These are phyloP conservation scores for Clamator glandarius DNA, from an alignment of 2,797 vertebrate genomes.

Conservation along the genomic window DNA sequence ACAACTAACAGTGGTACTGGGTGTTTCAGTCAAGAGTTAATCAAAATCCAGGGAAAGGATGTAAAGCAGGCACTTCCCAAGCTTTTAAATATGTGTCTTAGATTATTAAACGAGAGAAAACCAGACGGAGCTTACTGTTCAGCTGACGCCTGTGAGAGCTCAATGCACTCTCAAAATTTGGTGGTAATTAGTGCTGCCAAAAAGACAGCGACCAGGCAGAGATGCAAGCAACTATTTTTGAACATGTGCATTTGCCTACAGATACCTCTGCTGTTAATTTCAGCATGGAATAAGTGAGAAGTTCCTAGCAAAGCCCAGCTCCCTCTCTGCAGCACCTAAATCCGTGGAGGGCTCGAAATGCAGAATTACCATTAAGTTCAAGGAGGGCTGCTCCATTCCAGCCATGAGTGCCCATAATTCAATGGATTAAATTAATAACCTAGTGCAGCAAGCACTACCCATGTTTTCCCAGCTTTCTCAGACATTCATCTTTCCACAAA, in stretches of 20 bases:
- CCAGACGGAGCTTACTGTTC: background rate
- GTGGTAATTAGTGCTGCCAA: background rate
- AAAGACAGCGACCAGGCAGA: background rate
- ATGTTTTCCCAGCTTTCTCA: background rate
- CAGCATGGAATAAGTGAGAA: fast-evolving
- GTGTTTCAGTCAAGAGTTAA: background rate
- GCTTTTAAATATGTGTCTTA: background rate
- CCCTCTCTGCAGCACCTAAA: background rate
- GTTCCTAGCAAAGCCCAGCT: background rate
- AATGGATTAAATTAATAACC: background rate
- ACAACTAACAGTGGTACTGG: background rate
- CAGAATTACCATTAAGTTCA: background rate
- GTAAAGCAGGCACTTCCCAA: background rate
- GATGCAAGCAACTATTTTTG: background rate
- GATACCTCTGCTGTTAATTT: background rate
- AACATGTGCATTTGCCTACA: background rate
- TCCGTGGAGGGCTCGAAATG: background rate
- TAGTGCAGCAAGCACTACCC: background rate
- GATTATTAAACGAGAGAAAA: background rate
- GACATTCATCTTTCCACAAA: background rate
- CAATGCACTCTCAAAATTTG: background rate
- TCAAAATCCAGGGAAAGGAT: background rate
- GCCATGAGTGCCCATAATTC: background rate
- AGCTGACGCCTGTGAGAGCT: background rate
- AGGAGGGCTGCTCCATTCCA: background rate